phyloP scores from a whole-genome alignment of 2,888 invertebrate species.

The Meliscaeva auricollis region DNA sequence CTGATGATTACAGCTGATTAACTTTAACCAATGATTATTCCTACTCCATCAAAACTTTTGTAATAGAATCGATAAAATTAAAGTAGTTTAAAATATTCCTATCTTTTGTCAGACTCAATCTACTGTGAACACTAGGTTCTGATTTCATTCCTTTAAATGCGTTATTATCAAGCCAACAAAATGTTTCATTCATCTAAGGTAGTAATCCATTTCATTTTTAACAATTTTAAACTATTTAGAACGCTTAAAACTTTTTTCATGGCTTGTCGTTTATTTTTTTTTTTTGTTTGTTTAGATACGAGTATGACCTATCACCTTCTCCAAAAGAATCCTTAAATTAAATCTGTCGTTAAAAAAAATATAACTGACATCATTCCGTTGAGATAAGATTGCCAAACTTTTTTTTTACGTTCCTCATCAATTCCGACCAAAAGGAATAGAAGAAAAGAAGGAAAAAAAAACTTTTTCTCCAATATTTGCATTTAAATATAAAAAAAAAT shows the following conservation, averaged over 20 bases:
- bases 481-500: constrained; percentile 22
- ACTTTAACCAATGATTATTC: no score
- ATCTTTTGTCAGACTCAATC: no score
- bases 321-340: constrained; percentile 11
- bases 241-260: background rate
- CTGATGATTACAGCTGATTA: no score
- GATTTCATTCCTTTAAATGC: no score
- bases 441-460: background rate
- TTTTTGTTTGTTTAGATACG: background rate
- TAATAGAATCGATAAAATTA: no score
- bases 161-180: no score
- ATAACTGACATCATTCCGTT: constrained; percentile 8
- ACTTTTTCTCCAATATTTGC: constrained; percentile 23
- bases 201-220: no score
- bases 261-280: background rate
- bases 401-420: constrained; percentile 12
- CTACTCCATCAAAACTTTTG: no score
- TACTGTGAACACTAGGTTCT: no score
- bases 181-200: no score
- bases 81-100: no score
- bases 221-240: no score
- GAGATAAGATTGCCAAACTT: constrained; percentile 20
- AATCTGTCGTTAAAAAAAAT: background rate
- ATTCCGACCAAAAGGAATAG: background rate
- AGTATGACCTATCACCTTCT: constrained; percentile 2